Evolutionary conservation across 2,888 invertebrate genomes (phyloP), one percentile per base, ranked within the genome.

Genomic region (Panorpa germanica): DNA sequence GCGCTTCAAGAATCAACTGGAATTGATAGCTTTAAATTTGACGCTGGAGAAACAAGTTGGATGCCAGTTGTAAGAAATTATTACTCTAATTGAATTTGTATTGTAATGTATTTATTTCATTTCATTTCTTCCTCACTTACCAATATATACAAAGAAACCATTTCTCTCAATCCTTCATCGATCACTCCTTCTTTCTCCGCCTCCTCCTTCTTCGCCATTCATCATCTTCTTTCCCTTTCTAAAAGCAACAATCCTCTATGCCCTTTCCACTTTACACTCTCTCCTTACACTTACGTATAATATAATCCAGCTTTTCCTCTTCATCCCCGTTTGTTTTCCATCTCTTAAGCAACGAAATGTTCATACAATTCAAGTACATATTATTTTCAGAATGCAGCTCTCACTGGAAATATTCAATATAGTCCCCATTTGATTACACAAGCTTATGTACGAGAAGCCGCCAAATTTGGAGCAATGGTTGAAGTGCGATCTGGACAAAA

Each of bases 11-110:
- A 43, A 0, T 39, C 48, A 6, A 52, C 53, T 31, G 73, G 68
- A 1, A 65, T 85, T 13, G 73, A 77, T 41, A 69, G 71, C 34
- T 68, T 78, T 39, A 82, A 82, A 53, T 82, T 83, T 42, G 81
- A 83, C 43, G 82, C 81, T 24, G 85, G 82, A 14, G 81, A 82
- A 49, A 59, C 62, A 0, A 65, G 68, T 39, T 78, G 70, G 66
- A 52, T 68, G 23, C 73, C 74, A 18, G 61, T 66, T 48, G 59
- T 67, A 39, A 42, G 19, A 29, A 24, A 28, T 6, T 6, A 25
- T 5, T 28, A 4, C 4, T 12, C 13, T 27, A 15, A 25, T 8
- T 31, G 15, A 15, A 27, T 5, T 11, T 12, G 22, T 17, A 12
- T 7, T 19, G 17, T 28, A 3, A 29, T 11, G 28, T n/a, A 25